Conservation (phyloP, 2,888 invertebrate genomes). For the Drosophila niveifrons region DNA sequence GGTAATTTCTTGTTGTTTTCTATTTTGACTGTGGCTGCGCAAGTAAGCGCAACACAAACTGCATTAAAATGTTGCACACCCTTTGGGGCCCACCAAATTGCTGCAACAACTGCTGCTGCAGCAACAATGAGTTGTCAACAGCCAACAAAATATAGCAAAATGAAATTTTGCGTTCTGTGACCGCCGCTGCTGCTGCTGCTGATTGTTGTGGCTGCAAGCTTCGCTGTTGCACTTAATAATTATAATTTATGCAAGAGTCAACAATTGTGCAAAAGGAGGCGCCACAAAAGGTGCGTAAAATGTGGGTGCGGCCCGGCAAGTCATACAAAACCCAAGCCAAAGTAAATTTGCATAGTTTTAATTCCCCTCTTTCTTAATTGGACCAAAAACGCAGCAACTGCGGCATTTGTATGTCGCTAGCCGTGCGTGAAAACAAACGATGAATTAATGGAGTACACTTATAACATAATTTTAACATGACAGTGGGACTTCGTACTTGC, state of each 20-base stretch:
- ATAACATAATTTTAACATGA: slow-evolving; percentile 1
- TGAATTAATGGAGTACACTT: background rate
- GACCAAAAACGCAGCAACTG: slow-evolving; percentile 5
- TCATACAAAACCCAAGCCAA: slow-evolving; percentile 33
- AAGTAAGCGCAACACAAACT: slow-evolving; percentile 31
- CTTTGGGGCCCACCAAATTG: slow-evolving; percentile 42
- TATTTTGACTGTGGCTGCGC: slow-evolving; percentile 1
- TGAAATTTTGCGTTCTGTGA: slow-evolving; percentile 43
- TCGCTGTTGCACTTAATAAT: slow-evolving; percentile 60
- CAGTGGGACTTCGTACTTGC: background rate
- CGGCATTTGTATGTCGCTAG: background rate
- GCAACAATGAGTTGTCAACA: slow-evolving; percentile 26
- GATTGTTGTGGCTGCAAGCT: slow-evolving; percentile 3
- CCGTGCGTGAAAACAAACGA: background rate
- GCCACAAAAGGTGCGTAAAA: slow-evolving; percentile 35
- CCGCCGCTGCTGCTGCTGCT: slow-evolving; percentile 25
- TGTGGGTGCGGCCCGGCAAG: slow-evolving; percentile 1
- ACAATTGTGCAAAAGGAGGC: slow-evolving; percentile 52
- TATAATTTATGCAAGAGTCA: slow-evolving; percentile 71
- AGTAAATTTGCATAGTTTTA: slow-evolving; percentile 44
- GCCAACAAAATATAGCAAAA: slow-evolving; percentile 44
- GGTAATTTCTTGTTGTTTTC: slow-evolving; percentile 3
- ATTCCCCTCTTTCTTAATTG: slow-evolving; percentile 25
- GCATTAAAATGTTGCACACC: slow-evolving; percentile 52
- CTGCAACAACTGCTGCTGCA: slow-evolving; percentile 18